Evolutionary conservation across 2,797 vertebrate genomes (phyloP).

Genomic region (Syngnathus acus): DNA sequence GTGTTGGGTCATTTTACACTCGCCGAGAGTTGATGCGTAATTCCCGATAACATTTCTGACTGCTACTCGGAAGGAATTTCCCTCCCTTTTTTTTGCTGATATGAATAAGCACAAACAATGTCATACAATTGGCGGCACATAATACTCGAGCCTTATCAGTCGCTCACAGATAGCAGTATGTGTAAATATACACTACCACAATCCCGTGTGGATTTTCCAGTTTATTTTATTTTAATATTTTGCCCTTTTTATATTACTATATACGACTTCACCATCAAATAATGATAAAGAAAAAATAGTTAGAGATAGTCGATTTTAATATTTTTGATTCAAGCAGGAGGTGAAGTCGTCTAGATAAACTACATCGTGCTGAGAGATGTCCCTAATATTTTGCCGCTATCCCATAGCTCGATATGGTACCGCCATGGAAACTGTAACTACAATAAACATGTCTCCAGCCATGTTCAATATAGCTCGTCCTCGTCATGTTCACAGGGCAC

Average conservation of each 20-base stretch:
- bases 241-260: neutral
- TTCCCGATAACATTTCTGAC: conserved; percentile 43
- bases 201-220: neutral
- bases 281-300: neutral
- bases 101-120: conserved; percentile 19
- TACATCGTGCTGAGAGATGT: too few relatives aligned
- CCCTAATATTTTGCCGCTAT: neutral
- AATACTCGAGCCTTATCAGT: conserved; percentile 11
- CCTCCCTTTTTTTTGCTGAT: conserved; percentile 30
- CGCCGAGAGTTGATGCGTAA: conserved; percentile 51
- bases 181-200: conserved; percentile 3
- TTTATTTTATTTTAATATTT: neutral
- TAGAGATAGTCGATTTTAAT: too few relatives aligned
- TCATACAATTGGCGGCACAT: conserved; percentile 28
- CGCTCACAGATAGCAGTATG: conserved; percentile 1
- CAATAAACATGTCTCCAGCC: neutral
- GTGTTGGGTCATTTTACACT: conserved; percentile 46
- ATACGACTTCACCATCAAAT: neutral
- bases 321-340: too few relatives aligned
- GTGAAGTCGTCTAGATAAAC: too few relatives aligned
- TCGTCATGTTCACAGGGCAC: neutral
- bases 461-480: neutral
- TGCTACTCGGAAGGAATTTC: conserved; percentile 44
- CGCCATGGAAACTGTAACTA: too few relatives aligned
- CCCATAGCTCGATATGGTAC: neutral